A percentile compares a stretch with the other conserved stretches of the same genome.
phyloP scores from a whole-genome alignment of 2,797 vertebrate genomes.

The Thripadectes ignobilis region DNA sequence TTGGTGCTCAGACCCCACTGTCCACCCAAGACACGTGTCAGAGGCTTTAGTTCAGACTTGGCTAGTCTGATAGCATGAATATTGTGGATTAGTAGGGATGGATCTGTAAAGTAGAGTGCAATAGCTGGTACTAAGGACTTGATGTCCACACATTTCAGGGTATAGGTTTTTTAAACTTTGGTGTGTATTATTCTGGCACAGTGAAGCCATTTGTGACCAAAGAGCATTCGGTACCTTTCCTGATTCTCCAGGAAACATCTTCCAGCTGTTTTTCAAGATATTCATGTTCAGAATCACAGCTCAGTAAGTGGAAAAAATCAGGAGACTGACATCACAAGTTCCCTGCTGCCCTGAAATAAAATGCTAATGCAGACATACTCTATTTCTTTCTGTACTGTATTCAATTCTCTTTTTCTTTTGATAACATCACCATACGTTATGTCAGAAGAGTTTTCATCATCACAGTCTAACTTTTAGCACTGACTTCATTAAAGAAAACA shows the following conservation, averaged over 20 bases:
- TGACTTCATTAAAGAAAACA: not conserved
- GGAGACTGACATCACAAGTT: not conserved
- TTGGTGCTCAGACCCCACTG: not conserved
- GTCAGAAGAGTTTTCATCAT: not conserved
- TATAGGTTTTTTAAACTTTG: fast-evolving
- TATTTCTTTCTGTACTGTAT: not conserved
- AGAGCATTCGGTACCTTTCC: not conserved
- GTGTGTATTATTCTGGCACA: not conserved
- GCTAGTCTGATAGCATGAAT: not conserved
- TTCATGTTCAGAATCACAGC: not conserved
- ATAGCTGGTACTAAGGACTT: not conserved
- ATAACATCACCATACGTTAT: not conserved
- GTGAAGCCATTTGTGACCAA: not conserved
- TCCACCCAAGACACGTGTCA: not conserved
- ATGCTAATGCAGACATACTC: not conserved
- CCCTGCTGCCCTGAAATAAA: not conserved
- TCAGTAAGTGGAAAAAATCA: not conserved
- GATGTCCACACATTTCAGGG: not conserved
- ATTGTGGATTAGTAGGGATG: fast-evolving
- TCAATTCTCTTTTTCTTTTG: not conserved
- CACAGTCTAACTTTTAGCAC: not conserved
- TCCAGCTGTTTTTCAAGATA: not conserved
- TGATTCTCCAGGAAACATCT: not conserved
- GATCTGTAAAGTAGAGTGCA: not conserved
- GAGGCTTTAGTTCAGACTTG: not conserved